Evolutionary conservation across 2,888 invertebrate species (phyloP), one percentile per base, ranked within the genome.

Genomic region (Portevinia maculata): DNA sequence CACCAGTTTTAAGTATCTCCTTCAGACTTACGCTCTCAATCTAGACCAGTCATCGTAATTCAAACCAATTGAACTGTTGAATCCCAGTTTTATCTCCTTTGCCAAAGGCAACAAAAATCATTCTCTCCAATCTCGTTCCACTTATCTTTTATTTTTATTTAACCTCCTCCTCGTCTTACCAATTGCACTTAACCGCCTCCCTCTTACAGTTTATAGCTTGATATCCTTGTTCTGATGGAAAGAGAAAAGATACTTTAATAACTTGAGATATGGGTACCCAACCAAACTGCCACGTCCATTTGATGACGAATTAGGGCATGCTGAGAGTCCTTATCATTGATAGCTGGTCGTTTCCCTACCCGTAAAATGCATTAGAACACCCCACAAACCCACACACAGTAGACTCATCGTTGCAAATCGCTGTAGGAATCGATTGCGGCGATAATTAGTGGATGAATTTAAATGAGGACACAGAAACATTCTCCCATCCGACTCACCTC

Each of bases 41-140:
- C 30, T 17, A 8, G 17, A 21, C 37, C 46, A 15, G 8, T 7
- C 6, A 39, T 11, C 4, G 11, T 19, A 44, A 13, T 39, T 15
- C 15, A 78, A 71, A 57, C 78, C 78, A 71, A 78, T 78, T 78
- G 78, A 78, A 71, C 71, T 78, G 70, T 78, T 78, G 78, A 78
- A 78, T 78, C 62, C 32, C 52, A 76, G 62, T 70, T 39, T 64
- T 64, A 64, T 78, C 62, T 64, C 32, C 48, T 55, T 64, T 44
- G 50, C 70, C 71, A 71, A 57, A 50, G 71, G 64, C 64, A 78
- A 62, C 64, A 34, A 62, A 60, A 69, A 75, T 75, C 76, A 55
- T 64, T 57, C 70, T 50, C 57, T 50, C 15, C 64, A 64, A 64
- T 71, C 78, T 62, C 60, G 30, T 55, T 48, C 50, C 50, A 71